phyloP scores from a whole-genome alignment of 2,113 vertebrate genomes.

The Sturnus vulgaris region DNA sequence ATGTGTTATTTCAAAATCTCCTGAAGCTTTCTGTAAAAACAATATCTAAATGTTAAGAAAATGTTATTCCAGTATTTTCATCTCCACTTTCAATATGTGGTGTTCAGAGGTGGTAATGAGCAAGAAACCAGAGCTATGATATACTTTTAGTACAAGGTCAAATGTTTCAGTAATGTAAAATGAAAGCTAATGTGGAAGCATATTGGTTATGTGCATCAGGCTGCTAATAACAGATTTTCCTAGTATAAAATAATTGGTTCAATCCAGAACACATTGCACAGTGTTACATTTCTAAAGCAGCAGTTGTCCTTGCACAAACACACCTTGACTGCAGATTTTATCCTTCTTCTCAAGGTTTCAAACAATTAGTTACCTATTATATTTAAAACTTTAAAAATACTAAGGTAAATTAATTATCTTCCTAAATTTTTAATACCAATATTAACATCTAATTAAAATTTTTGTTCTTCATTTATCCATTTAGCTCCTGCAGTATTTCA shows the following conservation, averaged over 20 bases:
- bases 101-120: not conserved
- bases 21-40: not conserved
- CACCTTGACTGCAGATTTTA: not conserved
- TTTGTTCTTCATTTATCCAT: not conserved
- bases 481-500: not conserved
- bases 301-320: not conserved
- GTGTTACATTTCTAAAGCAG: not conserved
- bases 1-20: not conserved
- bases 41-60: not conserved
- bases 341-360: not conserved
- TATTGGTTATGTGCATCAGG: not conserved
- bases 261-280: not conserved
- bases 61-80: not conserved
- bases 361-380: not conserved
- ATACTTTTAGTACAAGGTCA: not conserved
- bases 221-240: not conserved
- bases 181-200: not conserved
- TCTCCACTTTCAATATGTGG: not conserved
- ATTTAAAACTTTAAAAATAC: not conserved
- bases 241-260: not conserved
- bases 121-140: not conserved
- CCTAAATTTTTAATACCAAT: not conserved
- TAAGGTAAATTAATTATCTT: not conserved
- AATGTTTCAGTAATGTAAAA: not conserved
- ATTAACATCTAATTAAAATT: not conserved